Percentiles rank a stretch among this genome's conserved stretches.
phyloP scores from a whole-genome alignment of 2,888 invertebrate species.

The Acleris holmiana region DNA sequence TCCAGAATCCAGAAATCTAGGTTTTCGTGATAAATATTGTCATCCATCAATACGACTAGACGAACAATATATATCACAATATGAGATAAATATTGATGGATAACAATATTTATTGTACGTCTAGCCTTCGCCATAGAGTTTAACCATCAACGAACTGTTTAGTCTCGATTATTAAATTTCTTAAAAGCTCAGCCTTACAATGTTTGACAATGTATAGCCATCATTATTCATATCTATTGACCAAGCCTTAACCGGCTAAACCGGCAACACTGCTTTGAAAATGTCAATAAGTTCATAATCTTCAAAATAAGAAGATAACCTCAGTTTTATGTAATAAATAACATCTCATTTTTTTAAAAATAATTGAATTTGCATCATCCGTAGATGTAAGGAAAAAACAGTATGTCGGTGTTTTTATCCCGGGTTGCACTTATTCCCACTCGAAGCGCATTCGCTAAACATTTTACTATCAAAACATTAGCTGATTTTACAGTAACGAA shows the following conservation, averaged over 20 bases:
- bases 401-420: constrained; percentile 74
- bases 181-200: background rate
- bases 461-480: constrained; percentile 45
- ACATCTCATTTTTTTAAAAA: constrained; percentile 37
- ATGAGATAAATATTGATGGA: too few species aligned
- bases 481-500: constrained; percentile 47
- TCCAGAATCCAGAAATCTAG: too few species aligned
- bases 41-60: too few species aligned
- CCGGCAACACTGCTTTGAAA: constrained; percentile 16
- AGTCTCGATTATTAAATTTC: too few species aligned
- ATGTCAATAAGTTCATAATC: constrained; percentile 44
- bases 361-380: constrained; percentile 27
- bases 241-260: background rate
- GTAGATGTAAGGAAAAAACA: constrained; percentile 36
- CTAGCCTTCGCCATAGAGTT: too few species aligned
- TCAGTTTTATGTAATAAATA: constrained; percentile 60
- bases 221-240: constrained; percentile 2
- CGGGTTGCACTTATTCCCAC: constrained; percentile 63
- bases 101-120: too few species aligned
- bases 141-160: too few species aligned
- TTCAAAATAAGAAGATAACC: constrained; percentile 51
- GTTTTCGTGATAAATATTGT: too few species aligned
- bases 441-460: constrained; percentile 50
- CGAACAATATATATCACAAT: too few species aligned
- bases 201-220: constrained; percentile 8